Percentiles rank a stretch among this genome's conserved stretches.
phyloP scores from a whole-genome alignment of 2,113 vertebrate species.

The Tretioscincus oriximinensis region DNA sequence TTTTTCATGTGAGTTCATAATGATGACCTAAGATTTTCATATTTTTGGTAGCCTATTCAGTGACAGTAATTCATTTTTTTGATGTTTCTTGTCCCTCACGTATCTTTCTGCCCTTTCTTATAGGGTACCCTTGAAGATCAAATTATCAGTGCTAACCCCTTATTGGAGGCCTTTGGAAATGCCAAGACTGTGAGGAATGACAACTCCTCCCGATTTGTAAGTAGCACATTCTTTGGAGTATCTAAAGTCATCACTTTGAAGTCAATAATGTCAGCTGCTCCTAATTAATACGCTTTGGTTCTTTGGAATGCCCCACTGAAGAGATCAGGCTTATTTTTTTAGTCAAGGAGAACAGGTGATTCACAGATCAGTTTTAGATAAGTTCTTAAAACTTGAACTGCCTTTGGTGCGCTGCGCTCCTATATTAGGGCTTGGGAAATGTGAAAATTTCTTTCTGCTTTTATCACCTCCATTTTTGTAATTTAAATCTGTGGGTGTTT shows the following conservation, averaged over 20 bases:
- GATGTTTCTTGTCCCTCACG: neutral
- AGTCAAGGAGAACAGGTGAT: neutral
- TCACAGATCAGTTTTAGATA: neutral
- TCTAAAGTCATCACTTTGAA: neutral
- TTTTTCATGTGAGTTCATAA: too few relatives aligned
- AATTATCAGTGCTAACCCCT: constrained; percentile 81
- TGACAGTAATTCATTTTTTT: neutral
- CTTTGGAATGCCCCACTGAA: neutral
- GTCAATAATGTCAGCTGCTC: neutral
- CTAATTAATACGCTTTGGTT: neutral
- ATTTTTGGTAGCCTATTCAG: neutral
- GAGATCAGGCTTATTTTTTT: neutral
- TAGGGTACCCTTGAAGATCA: constrained; percentile 86
- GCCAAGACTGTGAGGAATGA: constrained; percentile 88
- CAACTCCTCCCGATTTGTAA: constrained; percentile 88
- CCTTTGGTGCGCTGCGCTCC: neutral
- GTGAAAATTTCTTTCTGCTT: neutral
- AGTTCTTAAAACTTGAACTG: neutral
- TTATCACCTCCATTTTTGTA: neutral
- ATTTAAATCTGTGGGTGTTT: neutral
- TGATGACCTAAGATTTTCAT: too few relatives aligned
- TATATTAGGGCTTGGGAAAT: neutral
- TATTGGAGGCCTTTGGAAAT: constrained; percentile 85
- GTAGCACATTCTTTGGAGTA: constrained; percentile 28
- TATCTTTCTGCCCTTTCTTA: constrained; percentile 13